phyloP scores from a whole-genome alignment of 2,113 vertebrate genomes.

The Lamprologus speciosus region DNA sequence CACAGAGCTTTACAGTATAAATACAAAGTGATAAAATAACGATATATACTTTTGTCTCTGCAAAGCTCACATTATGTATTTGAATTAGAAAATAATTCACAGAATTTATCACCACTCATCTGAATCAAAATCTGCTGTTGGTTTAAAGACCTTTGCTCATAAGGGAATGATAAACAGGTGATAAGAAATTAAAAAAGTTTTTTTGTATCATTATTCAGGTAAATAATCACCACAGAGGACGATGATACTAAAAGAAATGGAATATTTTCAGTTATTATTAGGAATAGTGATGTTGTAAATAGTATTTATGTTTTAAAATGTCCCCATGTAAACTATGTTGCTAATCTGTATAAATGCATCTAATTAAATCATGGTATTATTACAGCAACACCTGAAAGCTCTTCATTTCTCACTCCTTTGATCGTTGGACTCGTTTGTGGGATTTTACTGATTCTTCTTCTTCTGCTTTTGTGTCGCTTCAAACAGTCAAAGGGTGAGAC shows the following conservation, averaged over 20 bases:
- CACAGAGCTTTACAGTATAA: not conserved
- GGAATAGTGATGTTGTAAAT: not conserved
- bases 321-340: accelerated
- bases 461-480: not conserved
- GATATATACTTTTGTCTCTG: not conserved
- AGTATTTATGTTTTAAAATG: not conserved
- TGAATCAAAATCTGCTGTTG: accelerated
- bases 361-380: accelerated
- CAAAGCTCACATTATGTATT: accelerated
- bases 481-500: not conserved
- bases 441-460: not conserved
- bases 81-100: not conserved
- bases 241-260: accelerated
- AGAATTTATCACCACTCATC: not conserved
- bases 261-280: not conserved
- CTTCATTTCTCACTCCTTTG: not conserved
- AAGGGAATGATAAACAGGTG: not conserved
- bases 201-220: not conserved
- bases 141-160: accelerated
- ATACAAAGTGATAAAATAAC: accelerated
- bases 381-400: not conserved
- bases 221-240: not conserved
- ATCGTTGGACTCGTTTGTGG: not conserved
- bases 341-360: accelerated
- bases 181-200: accelerated